Evolutionary conservation across 2,888 invertebrate genomes (phyloP), one percentile per base, ranked within the genome.

Genomic region (Trichopoda pennipes): DNA sequence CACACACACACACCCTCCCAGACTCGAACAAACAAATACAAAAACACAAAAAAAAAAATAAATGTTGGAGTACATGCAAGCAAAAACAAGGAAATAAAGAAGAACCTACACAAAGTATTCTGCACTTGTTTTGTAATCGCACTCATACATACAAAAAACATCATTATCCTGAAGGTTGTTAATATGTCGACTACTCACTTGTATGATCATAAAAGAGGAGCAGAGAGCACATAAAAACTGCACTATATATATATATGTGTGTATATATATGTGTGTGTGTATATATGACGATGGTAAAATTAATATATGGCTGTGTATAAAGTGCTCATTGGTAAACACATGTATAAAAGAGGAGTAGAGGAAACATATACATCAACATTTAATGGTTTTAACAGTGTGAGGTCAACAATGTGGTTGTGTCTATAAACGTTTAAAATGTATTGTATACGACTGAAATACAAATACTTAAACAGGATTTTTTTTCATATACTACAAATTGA

Each of bases 331-430:
- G 2, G 17, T 9, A n/a, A 47, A 17, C 38, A 38, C 12, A 23
- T 28, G 28, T 28, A 63, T 10, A 58, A 28, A 38, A 53, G 38
- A 19, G 51, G 51, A 12, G 19, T 12, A 35, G 38, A 55, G 23
- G 60, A 38, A 38, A 44, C 8, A 69, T 28, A 4, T 10, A 72
- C 72, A 38, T 14, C 55, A 4, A 73, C 73, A 73, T 69, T 77
- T 69, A 77, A 81, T 69, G 68, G 44, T 69, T 74, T 69, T 7
- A 47, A 68, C 28, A 56, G 70, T 47, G 61, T 81, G 81, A 81
- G 82, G 78, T 82, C 75, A 82, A 82, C 78, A 82, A 82, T 82
- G 79, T 75, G 79, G 70, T 75, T 78, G 60, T 82, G 82, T 79
- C 75, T 82, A 82, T 82, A 82, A 79, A 82, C 55, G 74, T 81